A percentile compares a stretch with the other conserved stretches of the same genome.
Evolutionary conservation across 2,888 invertebrate genomes (phyloP).

Genomic region (Phortica okadai): DNA sequence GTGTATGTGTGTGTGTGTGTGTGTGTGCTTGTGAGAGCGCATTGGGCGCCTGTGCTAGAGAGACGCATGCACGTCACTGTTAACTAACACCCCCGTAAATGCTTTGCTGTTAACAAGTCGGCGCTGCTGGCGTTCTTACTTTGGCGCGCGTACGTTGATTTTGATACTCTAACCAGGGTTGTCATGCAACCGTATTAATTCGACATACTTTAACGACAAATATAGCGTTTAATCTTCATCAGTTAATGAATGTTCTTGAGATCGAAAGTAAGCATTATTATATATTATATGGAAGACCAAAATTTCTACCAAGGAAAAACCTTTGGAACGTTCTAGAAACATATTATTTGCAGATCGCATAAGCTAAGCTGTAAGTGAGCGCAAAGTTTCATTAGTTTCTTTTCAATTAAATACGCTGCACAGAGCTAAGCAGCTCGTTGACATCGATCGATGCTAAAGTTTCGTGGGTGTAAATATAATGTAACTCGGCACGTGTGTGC

Average conservation of each 20-base stretch:
- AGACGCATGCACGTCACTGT: conserved; percentile 4
- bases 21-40: neutral
- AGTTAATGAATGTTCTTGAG: conserved; percentile 43
- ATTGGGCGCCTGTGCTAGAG: too few species aligned
- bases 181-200: conserved; percentile 45
- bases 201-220: neutral
- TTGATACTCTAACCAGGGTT: conserved; percentile 39
- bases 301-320: neutral
- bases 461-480: conserved; percentile 56
- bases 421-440: conserved; percentile 58
- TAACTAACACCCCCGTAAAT: conserved; percentile 15
- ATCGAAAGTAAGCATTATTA: neutral
- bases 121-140: neutral
- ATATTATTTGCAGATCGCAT: neutral
- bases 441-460: conserved; percentile 71
- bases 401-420: conserved; percentile 45
- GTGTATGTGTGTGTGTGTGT: neutral
- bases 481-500: conserved; percentile 45
- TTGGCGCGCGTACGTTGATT: neutral
- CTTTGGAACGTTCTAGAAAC: neutral
- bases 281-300: too few species aligned
- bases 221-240: too few species aligned
- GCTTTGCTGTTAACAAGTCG: conserved; percentile 2
- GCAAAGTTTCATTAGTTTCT: conserved; percentile 40
- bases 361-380: neutral